These are phyloP conservation scores for Cyprinodon variegatus DNA, from an alignment of 2,113 vertebrate genomes.

Conservation along the genomic window DNA sequence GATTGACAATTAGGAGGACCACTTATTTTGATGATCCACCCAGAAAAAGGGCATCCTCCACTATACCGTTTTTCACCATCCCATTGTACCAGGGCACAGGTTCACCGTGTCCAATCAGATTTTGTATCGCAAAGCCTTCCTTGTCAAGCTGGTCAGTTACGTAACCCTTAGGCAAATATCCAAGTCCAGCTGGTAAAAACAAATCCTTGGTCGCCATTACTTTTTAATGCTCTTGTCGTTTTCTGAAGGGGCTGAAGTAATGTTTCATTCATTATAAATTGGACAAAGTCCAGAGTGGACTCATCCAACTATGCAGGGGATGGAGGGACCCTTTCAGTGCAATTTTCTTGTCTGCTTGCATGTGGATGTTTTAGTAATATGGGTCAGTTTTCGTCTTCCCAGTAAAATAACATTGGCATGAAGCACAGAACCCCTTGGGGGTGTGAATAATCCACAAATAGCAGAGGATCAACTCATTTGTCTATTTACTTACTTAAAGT, in stretches of 20 bases:
- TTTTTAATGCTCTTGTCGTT: conserved; percentile 67
- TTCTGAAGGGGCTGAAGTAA: conserved; percentile 45
- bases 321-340: conserved; percentile 36
- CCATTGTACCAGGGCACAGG: too few species aligned
- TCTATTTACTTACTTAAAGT: conserved; percentile 44
- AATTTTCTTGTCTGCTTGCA: conserved; percentile 18
- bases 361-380: conserved; percentile 16
- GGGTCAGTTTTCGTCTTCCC: conserved; percentile 23
- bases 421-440: conserved; percentile 21
- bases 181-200: conserved; percentile 42
- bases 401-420: conserved; percentile 46
- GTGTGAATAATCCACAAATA: conserved; percentile 65
- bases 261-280: conserved; percentile 70
- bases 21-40: too few species aligned
- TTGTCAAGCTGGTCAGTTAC: conserved; percentile 16
- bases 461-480: conserved; percentile 40
- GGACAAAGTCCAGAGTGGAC: conserved; percentile 44
- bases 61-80: not conserved
- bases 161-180: conserved; percentile 39
- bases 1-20: too few species aligned
- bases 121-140: not conserved
- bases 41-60: too few species aligned
- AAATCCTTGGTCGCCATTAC: conserved; percentile 70
- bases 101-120: not conserved
- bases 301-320: conserved; percentile 36